Conservation (phyloP, 2,888 invertebrate species). For the Autographa pulchrina region DNA sequence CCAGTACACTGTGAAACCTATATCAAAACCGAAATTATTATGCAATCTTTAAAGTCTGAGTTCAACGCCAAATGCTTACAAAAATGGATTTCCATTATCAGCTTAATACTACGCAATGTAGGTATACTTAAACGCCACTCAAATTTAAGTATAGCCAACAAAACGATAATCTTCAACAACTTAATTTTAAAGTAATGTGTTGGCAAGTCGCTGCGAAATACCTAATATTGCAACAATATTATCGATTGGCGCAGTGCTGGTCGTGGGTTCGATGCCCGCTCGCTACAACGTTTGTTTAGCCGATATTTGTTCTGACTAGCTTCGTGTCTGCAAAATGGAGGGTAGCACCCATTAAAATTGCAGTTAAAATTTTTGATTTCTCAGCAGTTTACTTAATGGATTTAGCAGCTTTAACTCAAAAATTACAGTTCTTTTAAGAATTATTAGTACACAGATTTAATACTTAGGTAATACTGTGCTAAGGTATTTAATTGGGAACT, state of each 20-base stretch:
- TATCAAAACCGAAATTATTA: no score
- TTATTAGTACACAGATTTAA: no score
- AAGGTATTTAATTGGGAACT: no score
- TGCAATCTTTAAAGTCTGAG: no score
- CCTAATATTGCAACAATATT: neutral
- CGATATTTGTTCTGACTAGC: neutral
- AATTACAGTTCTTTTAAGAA: neutral
- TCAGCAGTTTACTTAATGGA: neutral
- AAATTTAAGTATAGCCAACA: no score
- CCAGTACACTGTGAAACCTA: no score
- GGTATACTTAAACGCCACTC: no score
- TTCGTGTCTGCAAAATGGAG: slow-evolving; percentile 2
- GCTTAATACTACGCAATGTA: no score
- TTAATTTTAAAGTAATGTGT: neutral
- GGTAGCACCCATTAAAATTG: neutral
- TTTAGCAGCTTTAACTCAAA: neutral
- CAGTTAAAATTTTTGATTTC: neutral
- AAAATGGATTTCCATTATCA: no score
- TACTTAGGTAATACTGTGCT: no score
- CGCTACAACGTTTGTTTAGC: neutral
- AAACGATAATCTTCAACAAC: neutral
- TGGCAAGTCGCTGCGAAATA: neutral
- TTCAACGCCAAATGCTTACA: no score
- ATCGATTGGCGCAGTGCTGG: slow-evolving; percentile 5
- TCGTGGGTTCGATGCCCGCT: neutral